Percentiles rank a stretch among this genome's conserved stretches.
These are phyloP conservation scores for Argya squamiceps DNA, from an alignment of 2,797 vertebrate genomes.

Conservation along the genomic window DNA sequence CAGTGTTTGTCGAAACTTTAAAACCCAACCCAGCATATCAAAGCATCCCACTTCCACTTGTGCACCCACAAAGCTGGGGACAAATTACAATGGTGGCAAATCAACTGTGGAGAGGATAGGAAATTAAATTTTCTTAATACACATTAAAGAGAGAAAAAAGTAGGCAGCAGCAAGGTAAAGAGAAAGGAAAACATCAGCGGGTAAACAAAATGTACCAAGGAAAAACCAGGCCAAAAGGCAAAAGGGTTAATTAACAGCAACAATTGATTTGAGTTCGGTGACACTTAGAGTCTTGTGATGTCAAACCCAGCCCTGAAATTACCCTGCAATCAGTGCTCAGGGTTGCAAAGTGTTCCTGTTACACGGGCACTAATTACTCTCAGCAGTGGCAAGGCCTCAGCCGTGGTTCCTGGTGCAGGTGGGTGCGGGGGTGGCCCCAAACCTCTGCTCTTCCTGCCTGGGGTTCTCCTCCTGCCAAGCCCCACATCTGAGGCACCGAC, in stretches of 20 bases:
- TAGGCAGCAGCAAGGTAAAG: background rate
- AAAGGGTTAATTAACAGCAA: background rate
- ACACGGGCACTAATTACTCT: background rate
- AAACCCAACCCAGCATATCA: background rate
- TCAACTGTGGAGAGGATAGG: background rate
- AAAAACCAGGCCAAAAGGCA: background rate
- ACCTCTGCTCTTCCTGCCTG: background rate
- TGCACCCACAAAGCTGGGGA: background rate
- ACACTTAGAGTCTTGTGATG: background rate
- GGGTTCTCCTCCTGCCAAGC: background rate
- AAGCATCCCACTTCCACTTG: background rate
- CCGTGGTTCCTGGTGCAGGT: fast-evolving
- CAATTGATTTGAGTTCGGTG: background rate
- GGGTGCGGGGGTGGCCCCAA: background rate
- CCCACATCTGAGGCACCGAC: background rate
- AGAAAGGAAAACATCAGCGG: fast-evolving
- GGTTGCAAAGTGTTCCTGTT: background rate
- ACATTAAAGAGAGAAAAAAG: background rate
- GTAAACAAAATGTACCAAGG: background rate
- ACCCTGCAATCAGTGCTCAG: background rate
- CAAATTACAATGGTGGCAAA: background rate
- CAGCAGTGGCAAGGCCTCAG: background rate
- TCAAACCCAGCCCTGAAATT: background rate
- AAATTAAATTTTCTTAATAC: background rate
- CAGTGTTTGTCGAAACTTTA: background rate